These are phyloP conservation scores for Globicephala melas DNA, from an alignment of 2,113 vertebrate genomes.

Conservation along the genomic window DNA sequence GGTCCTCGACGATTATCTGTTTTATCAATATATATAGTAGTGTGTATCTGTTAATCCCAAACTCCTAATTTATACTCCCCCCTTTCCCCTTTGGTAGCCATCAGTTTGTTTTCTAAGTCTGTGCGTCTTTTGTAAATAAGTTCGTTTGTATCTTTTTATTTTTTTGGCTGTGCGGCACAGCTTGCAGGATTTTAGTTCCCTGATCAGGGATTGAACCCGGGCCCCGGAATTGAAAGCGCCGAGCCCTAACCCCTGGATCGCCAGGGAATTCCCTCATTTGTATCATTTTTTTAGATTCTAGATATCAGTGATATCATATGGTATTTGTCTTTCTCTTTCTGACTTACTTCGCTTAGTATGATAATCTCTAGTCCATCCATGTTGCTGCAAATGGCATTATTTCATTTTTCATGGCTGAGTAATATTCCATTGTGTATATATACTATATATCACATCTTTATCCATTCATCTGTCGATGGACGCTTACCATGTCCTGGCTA, in stretches of 20 bases:
- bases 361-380: not conserved
- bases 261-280: not conserved
- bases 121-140: not conserved
- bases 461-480: not conserved
- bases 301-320: not conserved
- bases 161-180: not conserved
- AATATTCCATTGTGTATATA: accelerated
- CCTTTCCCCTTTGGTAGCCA: not conserved
- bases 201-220: not conserved
- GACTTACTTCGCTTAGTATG: not conserved
- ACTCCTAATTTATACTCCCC: not conserved
- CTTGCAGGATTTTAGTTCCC: not conserved
- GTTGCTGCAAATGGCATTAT: accelerated
- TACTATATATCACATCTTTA: accelerated
- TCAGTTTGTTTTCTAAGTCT: not conserved
- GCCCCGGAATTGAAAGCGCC: too few relatives aligned
- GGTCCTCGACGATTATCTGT: not conserved
- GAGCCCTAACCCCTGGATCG: not conserved
- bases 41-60: not conserved
- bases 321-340: not conserved
- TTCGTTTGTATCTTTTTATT: not conserved
- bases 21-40: too few relatives aligned
- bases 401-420: not conserved
- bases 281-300: not conserved
- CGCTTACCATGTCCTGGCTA: accelerated